Evolutionary conservation across 2,888 invertebrate genomes (phyloP).

Genomic region (Glyphotaelius pellucidus): DNA sequence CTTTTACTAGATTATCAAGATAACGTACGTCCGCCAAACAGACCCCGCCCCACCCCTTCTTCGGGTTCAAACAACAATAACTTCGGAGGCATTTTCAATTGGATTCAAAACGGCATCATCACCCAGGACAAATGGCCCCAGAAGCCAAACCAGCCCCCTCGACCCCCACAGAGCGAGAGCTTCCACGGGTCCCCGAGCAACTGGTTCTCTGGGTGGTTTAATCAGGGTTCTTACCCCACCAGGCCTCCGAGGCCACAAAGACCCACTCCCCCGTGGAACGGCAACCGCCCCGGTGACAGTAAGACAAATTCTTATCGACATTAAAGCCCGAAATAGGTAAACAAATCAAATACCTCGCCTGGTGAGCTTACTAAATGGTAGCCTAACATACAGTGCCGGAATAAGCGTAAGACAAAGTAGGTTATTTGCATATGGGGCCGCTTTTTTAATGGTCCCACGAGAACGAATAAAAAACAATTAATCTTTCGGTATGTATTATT

Average conservation of each 20-base stretch:
- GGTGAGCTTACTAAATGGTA: neutral
- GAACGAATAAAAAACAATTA: neutral
- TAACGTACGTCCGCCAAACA: constrained; percentile 31
- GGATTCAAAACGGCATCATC: constrained; percentile 51
- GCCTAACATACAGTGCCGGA: neutral
- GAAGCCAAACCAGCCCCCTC: constrained; percentile 45
- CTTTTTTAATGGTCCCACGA: neutral
- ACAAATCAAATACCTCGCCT: neutral
- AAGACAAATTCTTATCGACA: constrained; percentile 40
- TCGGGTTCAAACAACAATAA: neutral
- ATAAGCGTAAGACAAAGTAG: neutral
- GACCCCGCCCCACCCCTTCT: constrained; percentile 26
- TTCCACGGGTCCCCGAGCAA: constrained; percentile 2
- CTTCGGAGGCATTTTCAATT: constrained; percentile 53
- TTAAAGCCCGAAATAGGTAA: constrained; percentile 47
- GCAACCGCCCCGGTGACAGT: constrained; percentile 47
- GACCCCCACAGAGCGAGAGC: constrained; percentile 31
- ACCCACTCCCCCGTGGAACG: constrained; percentile 49
- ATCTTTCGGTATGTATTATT: too few relatives aligned
- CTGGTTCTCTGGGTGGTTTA: constrained; percentile 63
- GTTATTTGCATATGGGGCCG: neutral
- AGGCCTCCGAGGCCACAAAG: constrained; percentile 35
- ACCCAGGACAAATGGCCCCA: constrained; percentile 58
- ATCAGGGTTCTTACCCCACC: constrained; percentile 18
- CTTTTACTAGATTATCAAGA: constrained; percentile 51